These are phyloP conservation scores for Diogma glabrata DNA, from an alignment of 2,888 invertebrate genomes.

Conservation along the genomic window DNA sequence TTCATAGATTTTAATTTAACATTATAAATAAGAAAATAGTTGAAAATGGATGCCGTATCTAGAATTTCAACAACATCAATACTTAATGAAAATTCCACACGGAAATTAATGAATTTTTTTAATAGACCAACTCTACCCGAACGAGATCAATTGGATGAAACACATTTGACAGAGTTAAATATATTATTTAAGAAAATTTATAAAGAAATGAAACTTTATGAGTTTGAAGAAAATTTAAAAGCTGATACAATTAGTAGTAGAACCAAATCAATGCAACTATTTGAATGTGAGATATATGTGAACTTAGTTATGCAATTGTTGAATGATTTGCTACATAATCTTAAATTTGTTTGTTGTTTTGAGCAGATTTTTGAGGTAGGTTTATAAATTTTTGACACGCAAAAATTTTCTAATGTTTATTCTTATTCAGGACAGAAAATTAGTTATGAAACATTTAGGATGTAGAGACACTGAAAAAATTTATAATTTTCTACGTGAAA, in stretches of 20 bases:
- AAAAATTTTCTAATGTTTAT: background rate
- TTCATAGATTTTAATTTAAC: too few species aligned
- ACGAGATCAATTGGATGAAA: too few species aligned
- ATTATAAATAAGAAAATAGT: too few species aligned
- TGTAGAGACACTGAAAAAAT: background rate
- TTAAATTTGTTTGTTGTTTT: constrained; percentile 14
- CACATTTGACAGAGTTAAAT: too few species aligned
- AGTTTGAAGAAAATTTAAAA: background rate
- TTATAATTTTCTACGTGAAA: background rate
- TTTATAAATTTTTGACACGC: background rate
- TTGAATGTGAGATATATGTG: constrained; percentile 42
- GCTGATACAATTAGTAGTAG: background rate
- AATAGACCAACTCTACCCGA: too few species aligned
- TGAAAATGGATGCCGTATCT: too few species aligned
- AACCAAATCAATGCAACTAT: constrained; percentile 7
- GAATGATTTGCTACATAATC: constrained; percentile 39
- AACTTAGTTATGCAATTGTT: constrained; percentile 43
- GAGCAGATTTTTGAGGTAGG: constrained; percentile 2
- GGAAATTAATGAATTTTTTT: too few species aligned
- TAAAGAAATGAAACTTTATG: background rate
- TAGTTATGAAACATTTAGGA: background rate
- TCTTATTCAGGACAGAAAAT: background rate
- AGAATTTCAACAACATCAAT: too few species aligned
- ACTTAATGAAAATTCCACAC: too few species aligned
- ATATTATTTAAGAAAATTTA: background rate